These are phyloP conservation scores for Pelobates cultripes DNA, from an alignment of 2,797 vertebrate species.

Conservation along the genomic window DNA sequence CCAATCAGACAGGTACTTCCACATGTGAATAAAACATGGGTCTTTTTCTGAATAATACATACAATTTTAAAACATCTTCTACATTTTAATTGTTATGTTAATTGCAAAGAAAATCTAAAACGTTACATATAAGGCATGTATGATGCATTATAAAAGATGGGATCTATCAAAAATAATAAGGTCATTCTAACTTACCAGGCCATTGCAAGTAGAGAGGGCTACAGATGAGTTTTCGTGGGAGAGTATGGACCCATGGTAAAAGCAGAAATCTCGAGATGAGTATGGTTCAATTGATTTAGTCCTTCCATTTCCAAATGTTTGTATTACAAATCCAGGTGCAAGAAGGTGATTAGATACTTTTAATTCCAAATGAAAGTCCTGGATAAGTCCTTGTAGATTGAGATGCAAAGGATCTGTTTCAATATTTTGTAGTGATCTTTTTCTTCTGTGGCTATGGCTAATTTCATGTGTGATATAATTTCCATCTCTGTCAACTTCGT, in stretches of 20 bases:
- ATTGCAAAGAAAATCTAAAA: too few relatives aligned
- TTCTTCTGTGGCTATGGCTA: constrained; percentile 74
- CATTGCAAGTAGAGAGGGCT: constrained; percentile 86
- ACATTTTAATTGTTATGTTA: too few relatives aligned
- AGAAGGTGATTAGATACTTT: constrained; percentile 71
- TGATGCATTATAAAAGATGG: too few relatives aligned
- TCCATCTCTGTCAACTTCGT: constrained; percentile 80
- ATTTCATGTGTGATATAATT: constrained; percentile 79
- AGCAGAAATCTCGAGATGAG: constrained; percentile 79
- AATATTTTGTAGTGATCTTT: constrained; percentile 56
- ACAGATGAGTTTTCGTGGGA: constrained; percentile 81
- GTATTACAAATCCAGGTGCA: constrained; percentile 81
- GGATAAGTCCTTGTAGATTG: constrained; percentile 76
- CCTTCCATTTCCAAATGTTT: constrained; percentile 78
- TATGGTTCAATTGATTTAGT: constrained; percentile 75
- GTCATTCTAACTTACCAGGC: constrained; percentile 81
- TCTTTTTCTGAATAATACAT: too few relatives aligned
- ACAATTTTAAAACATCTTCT: too few relatives aligned
- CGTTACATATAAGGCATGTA: too few relatives aligned
- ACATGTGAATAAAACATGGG: too few relatives aligned
- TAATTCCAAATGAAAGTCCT: constrained; percentile 85
- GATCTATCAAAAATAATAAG: not conserved
- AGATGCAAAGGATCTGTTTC: constrained; percentile 71
- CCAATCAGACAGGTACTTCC: too few relatives aligned
- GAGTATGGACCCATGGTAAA: constrained; percentile 85